A percentile compares a stretch with the other conserved stretches of the same genome.
These are phyloP conservation scores for Noctuana brunneofusca DNA, from an alignment of 2,888 invertebrate genomes.

Conservation along the genomic window DNA sequence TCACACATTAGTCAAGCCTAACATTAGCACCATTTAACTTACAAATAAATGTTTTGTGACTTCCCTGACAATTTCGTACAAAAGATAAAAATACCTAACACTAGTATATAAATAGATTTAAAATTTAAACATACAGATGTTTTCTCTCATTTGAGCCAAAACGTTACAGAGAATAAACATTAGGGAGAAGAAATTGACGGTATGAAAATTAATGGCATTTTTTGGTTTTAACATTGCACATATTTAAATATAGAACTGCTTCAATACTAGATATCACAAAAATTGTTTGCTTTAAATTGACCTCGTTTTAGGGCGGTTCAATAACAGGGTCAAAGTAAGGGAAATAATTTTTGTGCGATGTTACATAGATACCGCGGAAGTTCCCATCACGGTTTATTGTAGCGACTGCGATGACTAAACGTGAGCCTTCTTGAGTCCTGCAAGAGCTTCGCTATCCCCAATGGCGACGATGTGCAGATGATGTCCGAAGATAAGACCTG, in stretches of 20 bases:
- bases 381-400: slow-evolving; percentile 51
- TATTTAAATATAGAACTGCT: slow-evolving; percentile 72
- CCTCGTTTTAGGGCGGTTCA: slow-evolving; percentile 65
- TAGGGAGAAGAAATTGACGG: slow-evolving; percentile 67
- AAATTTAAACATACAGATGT: slow-evolving; percentile 71
- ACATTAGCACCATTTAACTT: slow-evolving; percentile 81
- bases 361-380: slow-evolving; percentile 50
- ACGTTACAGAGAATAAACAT: slow-evolving; percentile 61
- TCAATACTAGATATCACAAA: slow-evolving; percentile 64
- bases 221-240: slow-evolving; percentile 83
- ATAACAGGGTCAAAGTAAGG: slow-evolving; percentile 61
- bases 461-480: slow-evolving; percentile 55
- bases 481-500: slow-evolving; percentile 63
- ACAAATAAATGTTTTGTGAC: slow-evolving; percentile 81
- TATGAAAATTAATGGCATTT: slow-evolving; percentile 76
- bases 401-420: slow-evolving; percentile 47
- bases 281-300: slow-evolving; percentile 69
- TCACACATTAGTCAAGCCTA: slow-evolving; percentile 81
- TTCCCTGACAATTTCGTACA: slow-evolving; percentile 80
- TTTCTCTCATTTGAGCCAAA: slow-evolving; percentile 81
- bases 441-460: slow-evolving; percentile 36
- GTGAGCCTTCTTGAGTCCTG: slow-evolving; percentile 42
- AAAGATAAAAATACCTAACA: slow-evolving; percentile 82
- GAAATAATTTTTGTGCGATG: slow-evolving; percentile 67
- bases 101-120: slow-evolving; percentile 79